phyloP scores from a whole-genome alignment of 2,797 vertebrate genomes.

The Chromis chromis region DNA sequence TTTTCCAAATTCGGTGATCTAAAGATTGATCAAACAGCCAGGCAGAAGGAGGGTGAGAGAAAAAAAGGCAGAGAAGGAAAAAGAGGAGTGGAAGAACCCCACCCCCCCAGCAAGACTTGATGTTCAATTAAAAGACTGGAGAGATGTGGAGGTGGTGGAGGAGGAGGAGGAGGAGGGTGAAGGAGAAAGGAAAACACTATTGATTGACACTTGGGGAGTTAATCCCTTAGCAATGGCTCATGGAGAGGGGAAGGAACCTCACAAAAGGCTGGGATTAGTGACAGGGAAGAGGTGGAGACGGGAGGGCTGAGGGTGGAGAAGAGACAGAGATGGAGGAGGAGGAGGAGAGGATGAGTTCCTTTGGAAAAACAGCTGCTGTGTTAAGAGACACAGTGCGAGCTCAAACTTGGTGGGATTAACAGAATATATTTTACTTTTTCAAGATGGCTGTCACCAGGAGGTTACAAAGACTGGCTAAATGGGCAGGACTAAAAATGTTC shows the following conservation, averaged over 20 bases:
- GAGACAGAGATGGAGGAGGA: conserved; percentile 30
- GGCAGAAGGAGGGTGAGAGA: conserved; percentile 44
- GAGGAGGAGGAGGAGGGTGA: conserved; percentile 37
- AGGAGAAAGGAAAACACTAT: conserved; percentile 61
- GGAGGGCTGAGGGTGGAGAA: conserved; percentile 36
- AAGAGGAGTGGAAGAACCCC: conserved; percentile 35
- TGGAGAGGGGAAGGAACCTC: conserved; percentile 68
- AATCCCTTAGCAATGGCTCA: conserved; percentile 79
- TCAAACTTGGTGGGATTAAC: conserved; percentile 43
- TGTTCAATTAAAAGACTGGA: conserved; percentile 77
- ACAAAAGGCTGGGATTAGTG: conserved; percentile 74
- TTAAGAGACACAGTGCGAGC: conserved; percentile 31
- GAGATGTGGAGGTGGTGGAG: conserved; percentile 35
- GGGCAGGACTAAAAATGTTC: too few species aligned
- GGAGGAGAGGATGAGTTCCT: conserved; percentile 19
- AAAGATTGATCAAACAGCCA: conserved; percentile 64
- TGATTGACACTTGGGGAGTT: conserved; percentile 86
- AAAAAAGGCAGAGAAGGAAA: conserved; percentile 43
- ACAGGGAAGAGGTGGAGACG: conserved; percentile 47
- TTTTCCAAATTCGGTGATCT: conserved; percentile 62
- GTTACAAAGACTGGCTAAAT: not conserved
- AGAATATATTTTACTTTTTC: conserved; percentile 37
- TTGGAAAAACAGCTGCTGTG: conserved; percentile 59
- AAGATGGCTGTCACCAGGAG: not conserved
- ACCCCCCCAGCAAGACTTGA: conserved; percentile 26